Evolutionary conservation across 2,113 vertebrate species (phyloP).

Genomic region (Anas platyrhynchos): DNA sequence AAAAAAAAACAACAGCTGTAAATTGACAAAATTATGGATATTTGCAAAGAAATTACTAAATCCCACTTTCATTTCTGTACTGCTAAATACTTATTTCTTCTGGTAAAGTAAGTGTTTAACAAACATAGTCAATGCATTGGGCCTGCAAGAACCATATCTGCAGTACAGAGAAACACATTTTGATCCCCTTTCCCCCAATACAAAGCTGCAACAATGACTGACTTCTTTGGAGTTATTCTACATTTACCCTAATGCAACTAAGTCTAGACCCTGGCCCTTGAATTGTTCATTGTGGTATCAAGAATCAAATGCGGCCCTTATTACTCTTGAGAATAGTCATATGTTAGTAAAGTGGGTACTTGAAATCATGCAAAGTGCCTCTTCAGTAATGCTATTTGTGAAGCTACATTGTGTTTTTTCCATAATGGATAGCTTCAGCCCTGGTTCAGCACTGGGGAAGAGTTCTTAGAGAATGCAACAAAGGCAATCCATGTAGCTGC

Average conservation of each 20-base stretch:
- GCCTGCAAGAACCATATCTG: neutral
- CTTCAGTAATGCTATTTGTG: neutral
- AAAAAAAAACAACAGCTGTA: neutral
- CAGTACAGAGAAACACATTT: neutral
- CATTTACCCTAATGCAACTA: neutral
- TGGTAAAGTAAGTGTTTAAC: neutral
- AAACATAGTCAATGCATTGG: neutral
- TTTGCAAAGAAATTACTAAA: neutral
- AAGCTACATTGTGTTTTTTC: neutral
- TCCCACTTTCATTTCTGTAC: neutral
- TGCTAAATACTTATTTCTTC: neutral
- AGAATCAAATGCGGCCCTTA: slow-evolving; percentile 7
- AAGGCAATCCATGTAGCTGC: neutral
- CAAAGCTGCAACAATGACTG: neutral
- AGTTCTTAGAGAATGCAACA: neutral
- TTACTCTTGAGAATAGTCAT: slow-evolving; percentile 1
- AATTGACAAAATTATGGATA: neutral
- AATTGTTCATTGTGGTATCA: neutral
- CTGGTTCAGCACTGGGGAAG: neutral
- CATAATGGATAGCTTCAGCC: neutral
- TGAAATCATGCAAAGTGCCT: slow-evolving; percentile 5
- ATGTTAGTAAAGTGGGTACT: neutral
- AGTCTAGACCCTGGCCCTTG: neutral
- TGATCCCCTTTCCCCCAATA: neutral
- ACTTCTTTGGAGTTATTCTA: neutral